These are phyloP conservation scores for Larimichthys polyactis DNA, from an alignment of 2,113 vertebrate species.

Conservation along the genomic window DNA sequence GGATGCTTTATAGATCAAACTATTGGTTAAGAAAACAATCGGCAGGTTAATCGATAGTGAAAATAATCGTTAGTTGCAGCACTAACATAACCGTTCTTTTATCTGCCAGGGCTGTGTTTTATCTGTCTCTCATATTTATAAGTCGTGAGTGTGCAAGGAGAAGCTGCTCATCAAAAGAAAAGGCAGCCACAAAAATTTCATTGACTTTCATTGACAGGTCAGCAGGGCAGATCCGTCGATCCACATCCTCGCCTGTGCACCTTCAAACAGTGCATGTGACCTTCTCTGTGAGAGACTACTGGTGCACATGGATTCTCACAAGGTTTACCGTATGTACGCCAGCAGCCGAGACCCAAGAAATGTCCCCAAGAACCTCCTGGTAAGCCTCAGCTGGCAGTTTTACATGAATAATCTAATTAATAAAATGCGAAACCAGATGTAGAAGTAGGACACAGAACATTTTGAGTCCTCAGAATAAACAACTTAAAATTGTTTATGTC, in stretches of 20 bases:
- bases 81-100: not conserved
- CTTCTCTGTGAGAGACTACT: conserved; percentile 90
- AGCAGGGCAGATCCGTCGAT: conserved; percentile 48
- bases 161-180: conserved; percentile 12
- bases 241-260: conserved; percentile 90
- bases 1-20: not conserved
- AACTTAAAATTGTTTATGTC: not conserved
- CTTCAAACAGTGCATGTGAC: conserved; percentile 92
- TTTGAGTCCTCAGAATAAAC: not conserved
- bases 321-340: conserved; percentile 89
- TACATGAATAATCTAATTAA: not conserved
- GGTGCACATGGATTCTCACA: conserved; percentile 76
- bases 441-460: not conserved
- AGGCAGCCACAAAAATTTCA: not conserved
- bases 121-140: not conserved
- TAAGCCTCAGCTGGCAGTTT: conserved; percentile 64
- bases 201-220: conserved; percentile 43
- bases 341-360: conserved; percentile 82
- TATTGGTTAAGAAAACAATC: not conserved
- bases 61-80: not conserved
- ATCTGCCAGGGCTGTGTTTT: not conserved
- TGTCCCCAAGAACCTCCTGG: conserved; percentile 86
- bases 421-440: not conserved
- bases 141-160: not conserved
- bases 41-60: not conserved